Evolutionary conservation across 2,797 vertebrate species (phyloP).

Genomic region (Galago senegalensis): DNA sequence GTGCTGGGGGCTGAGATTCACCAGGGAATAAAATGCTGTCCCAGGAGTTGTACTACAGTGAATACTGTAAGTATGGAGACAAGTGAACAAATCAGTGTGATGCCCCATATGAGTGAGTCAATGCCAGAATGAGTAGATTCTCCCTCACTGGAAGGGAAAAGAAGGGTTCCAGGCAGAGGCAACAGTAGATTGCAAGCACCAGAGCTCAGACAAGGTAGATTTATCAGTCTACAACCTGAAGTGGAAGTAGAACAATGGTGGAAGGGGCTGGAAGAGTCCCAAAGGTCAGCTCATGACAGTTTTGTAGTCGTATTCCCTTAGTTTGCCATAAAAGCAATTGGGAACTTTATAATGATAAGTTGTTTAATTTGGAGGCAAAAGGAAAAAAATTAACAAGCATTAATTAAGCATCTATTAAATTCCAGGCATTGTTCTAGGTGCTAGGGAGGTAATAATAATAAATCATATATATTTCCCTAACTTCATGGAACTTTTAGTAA

Average conservation of each 20-base stretch:
- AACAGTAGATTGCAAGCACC: background rate
- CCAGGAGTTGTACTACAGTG: background rate
- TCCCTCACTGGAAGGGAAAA: background rate
- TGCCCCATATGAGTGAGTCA: background rate
- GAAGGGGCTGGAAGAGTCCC: background rate
- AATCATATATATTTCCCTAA: background rate
- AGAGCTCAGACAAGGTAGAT: background rate
- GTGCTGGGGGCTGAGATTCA: background rate
- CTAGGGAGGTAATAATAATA: background rate
- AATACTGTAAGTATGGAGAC: background rate
- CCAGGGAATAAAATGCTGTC: background rate
- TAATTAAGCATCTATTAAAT: background rate
- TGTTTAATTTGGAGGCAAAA: slow-evolving; percentile 45
- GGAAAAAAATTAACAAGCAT: slow-evolving; percentile 26
- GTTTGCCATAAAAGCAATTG: background rate
- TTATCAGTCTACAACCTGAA: background rate
- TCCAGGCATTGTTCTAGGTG: slow-evolving; percentile 9
- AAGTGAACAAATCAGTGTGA: background rate
- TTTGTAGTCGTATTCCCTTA: background rate
- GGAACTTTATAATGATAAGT: slow-evolving; percentile 47
- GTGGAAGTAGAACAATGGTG: background rate
- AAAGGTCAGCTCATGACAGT: background rate
- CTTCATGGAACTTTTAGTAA: background rate
- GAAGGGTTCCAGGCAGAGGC: background rate
- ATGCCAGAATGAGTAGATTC: background rate